Percentiles rank a stretch among this genome's conserved stretches.
These are phyloP conservation scores for Apodemia duryi DNA, from an alignment of 2,888 invertebrate species.

Conservation along the genomic window DNA sequence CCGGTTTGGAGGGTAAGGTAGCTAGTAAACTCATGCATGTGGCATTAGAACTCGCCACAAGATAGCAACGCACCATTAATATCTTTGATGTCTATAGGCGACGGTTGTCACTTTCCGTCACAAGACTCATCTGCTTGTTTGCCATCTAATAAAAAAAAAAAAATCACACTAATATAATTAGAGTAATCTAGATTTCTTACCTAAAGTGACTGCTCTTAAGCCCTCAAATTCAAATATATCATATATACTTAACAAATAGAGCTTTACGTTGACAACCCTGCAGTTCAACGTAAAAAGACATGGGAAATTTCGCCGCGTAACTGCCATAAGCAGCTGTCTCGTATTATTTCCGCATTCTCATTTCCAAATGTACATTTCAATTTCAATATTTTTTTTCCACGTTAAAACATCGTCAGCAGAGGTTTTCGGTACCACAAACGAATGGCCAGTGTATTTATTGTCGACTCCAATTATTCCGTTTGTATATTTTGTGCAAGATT, in stretches of 20 bases:
- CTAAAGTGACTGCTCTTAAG: no score
- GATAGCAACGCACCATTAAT: no score
- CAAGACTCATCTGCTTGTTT: no score
- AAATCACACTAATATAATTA: no score
- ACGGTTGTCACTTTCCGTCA: no score
- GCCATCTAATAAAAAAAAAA: no score
- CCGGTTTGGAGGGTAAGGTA: no score
- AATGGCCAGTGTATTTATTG: conserved; percentile 15
- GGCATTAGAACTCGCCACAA: no score
- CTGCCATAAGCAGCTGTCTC: conserved; percentile 37
- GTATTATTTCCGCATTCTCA: conserved; percentile 37
- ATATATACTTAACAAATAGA: not conserved
- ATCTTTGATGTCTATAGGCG: no score
- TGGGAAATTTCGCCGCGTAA: conserved; percentile 34
- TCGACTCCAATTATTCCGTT: conserved; percentile 19
- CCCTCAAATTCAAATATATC: no score
- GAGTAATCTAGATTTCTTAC: no score
- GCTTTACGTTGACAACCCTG: not conserved
- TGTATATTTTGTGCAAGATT: conserved; percentile 1
- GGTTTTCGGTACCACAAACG: conserved; percentile 26
- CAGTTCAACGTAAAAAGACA: conserved; percentile 25
- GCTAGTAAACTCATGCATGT: no score
- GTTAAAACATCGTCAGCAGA: conserved; percentile 29
- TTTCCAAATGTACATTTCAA: conserved; percentile 37
- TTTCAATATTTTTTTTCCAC: conserved; percentile 32